A percentile compares a stretch with the other conserved stretches of the same genome.
phyloP scores from a whole-genome alignment of 2,113 vertebrate species.

The Epinephelus lanceolatus region DNA sequence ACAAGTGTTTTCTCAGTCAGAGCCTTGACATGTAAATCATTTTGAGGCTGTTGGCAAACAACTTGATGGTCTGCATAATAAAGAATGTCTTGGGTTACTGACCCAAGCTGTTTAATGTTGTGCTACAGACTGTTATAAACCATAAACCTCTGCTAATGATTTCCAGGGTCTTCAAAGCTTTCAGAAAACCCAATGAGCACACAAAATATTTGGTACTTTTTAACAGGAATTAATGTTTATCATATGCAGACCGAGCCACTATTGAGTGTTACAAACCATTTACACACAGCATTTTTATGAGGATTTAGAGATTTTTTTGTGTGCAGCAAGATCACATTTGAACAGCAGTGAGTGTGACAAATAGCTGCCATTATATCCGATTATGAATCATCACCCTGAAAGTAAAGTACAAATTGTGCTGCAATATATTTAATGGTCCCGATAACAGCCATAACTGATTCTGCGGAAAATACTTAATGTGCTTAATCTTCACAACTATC shows the following conservation, averaged over 20 bases:
- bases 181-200: constrained; percentile 19
- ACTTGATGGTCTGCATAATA: constrained; percentile 9
- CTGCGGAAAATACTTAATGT: neutral
- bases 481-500: neutral
- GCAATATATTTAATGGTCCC: constrained; percentile 36
- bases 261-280: constrained; percentile 42
- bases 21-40: neutral
- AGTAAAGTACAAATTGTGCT: constrained; percentile 23
- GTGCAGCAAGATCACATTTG: constrained; percentile 23
- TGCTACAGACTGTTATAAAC: constrained; percentile 21
- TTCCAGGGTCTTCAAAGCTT: constrained; percentile 10
- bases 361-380: constrained; percentile 35
- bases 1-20: neutral
- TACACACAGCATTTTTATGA: constrained; percentile 10
- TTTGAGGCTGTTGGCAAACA: neutral
- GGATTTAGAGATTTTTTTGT: neutral
- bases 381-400: constrained; percentile 17
- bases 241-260: neutral
- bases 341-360: constrained; percentile 27
- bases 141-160: constrained; percentile 53
- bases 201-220: constrained; percentile 9
- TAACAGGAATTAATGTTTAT: constrained; percentile 27
- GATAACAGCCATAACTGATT: constrained; percentile 14
- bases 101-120: constrained; percentile 25
- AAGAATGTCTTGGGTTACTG: neutral